These are phyloP conservation scores for Morpho deidamia DNA, from an alignment of 2,888 invertebrate species.

Conservation along the genomic window DNA sequence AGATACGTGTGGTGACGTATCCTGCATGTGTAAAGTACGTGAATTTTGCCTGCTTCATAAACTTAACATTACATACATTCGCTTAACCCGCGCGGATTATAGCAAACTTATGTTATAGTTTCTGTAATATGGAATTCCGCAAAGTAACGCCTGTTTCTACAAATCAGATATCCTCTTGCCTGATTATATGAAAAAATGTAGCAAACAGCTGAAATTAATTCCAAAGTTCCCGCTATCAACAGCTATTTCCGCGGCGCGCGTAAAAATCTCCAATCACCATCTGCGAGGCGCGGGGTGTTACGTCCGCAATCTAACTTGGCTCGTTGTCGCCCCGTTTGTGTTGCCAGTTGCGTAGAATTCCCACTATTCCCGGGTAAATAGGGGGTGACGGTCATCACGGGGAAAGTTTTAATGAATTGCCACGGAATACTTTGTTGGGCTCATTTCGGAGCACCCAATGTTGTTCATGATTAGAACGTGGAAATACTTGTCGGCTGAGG, in stretches of 20 bases:
- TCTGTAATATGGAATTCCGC: no score
- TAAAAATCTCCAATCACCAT: slow-evolving; percentile 31
- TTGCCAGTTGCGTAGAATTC: slow-evolving; percentile 38
- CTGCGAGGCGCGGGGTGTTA: slow-evolving; percentile 33
- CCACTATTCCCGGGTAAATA: slow-evolving; percentile 43
- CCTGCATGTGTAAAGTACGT: no score
- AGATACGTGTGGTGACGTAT: no score
- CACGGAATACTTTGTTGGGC: slow-evolving; percentile 35
- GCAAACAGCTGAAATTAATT: background rate
- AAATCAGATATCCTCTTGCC: no score
- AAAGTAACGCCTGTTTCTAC: no score
- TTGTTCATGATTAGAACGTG: background rate
- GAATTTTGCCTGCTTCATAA: no score
- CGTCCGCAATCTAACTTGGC: slow-evolving; percentile 59
- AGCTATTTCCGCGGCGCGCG: slow-evolving; percentile 6
- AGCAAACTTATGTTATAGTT: no score
- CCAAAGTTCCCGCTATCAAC: background rate
- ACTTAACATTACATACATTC: no score
- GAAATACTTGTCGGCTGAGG: background rate
- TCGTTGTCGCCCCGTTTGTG: slow-evolving; percentile 58
- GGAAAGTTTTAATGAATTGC: slow-evolving; percentile 67
- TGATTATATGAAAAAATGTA: no score
- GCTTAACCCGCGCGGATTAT: no score
- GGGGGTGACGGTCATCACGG: slow-evolving; percentile 40
- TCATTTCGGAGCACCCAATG: slow-evolving; percentile 14